A percentile compares a stretch with the other conserved stretches of the same genome.
These are phyloP conservation scores for Unio delphinus DNA, from an alignment of 2,888 invertebrate genomes.

Conservation along the genomic window DNA sequence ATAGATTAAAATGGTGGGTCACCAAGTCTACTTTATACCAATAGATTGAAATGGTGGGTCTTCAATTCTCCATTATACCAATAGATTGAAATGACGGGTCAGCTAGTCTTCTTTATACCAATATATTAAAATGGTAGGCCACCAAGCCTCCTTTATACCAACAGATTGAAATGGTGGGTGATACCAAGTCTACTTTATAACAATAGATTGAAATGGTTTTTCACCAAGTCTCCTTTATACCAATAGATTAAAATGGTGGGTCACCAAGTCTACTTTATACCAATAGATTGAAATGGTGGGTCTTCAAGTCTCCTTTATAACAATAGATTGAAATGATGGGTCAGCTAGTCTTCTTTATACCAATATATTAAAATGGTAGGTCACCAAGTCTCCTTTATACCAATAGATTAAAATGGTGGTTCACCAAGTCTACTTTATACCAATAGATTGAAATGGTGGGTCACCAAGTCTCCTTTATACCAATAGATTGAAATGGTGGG, in stretches of 20 bases:
- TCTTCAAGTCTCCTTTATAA: neutral
- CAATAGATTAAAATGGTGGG: constrained; percentile 36
- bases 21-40: too few relatives aligned
- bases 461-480: neutral
- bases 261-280: neutral
- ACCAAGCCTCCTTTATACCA: neutral
- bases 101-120: too few relatives aligned
- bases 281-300: constrained; percentile 43
- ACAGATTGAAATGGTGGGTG: constrained; percentile 45
- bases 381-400: neutral
- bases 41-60: too few relatives aligned
- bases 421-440: neutral
- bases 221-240: neutral
- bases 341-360: too few relatives aligned
- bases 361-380: too few relatives aligned
- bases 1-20: too few relatives aligned
- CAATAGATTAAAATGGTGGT: too few relatives aligned
- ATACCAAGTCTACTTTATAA: neutral
- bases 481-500: constrained; percentile 43
- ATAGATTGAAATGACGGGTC: too few relatives aligned
- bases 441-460: constrained; percentile 43
- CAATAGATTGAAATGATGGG: too few relatives aligned
- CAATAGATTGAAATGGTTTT: too few relatives aligned
- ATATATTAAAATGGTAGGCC: too few relatives aligned
- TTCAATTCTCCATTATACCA: too few relatives aligned